Percentiles rank a stretch among this genome's conserved stretches.
Conservation (phyloP, 1,140 invertebrate species). For the Sitobion miscanthi region DNA sequence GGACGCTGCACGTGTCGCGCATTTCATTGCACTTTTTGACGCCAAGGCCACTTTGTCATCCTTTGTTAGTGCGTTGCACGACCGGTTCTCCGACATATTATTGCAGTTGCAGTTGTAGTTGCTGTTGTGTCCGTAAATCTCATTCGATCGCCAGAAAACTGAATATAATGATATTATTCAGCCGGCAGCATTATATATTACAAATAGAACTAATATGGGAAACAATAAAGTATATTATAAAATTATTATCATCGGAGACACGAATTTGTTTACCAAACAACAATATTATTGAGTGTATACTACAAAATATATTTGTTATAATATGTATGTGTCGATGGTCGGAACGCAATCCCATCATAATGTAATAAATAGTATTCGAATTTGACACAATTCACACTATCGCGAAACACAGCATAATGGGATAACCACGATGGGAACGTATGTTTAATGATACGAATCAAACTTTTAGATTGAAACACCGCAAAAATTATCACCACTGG, state of each 20-base stretch:
- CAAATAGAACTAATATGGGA: background rate
- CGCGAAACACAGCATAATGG: background rate
- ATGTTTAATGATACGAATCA: background rate
- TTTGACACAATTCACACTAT: background rate
- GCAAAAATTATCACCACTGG: background rate
- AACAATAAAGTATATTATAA: background rate
- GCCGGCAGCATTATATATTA: background rate
- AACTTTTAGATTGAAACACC: conserved; percentile 1
- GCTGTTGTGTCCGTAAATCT: background rate
- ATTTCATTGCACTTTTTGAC: conserved; percentile 25
- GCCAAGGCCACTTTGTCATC: background rate
- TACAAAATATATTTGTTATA: too few species aligned
- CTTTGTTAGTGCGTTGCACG: background rate
- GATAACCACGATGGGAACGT: background rate
- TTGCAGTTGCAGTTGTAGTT: background rate
- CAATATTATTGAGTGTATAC: background rate
- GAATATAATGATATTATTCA: background rate
- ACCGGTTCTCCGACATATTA: conserved; percentile 15
- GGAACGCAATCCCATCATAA: background rate
- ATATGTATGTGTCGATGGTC: background rate
- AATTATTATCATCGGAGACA: background rate
- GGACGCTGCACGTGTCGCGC: conserved; percentile 18
- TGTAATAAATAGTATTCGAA: too few species aligned
- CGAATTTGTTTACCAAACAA: background rate
- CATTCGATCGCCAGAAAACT: background rate